Base-by-base conservation (phyloP, 2,888 invertebrate genomes). In the Drosophila phalerata region DNA sequence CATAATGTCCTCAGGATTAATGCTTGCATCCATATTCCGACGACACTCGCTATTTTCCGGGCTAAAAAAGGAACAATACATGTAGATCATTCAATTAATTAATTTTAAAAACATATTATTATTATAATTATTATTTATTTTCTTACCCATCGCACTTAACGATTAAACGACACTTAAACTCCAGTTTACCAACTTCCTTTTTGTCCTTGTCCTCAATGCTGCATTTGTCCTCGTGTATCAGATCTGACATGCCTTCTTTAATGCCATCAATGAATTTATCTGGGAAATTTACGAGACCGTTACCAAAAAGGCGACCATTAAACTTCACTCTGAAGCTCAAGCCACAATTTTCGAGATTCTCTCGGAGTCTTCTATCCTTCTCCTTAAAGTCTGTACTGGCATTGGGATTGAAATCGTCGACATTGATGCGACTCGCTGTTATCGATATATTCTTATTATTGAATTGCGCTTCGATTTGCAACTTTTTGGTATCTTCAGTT, bases 381-480 rank as follows among this genome's bases (percentile, higher is more conserved):
- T 25, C 22, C 1, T 19, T 25, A 8, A 43, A 43, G n/a, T 43
- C 5, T 6, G 22, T 43, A 8, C 43, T 25, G 22, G 43, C 43
- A n/a, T 43, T 43, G 22, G 15, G 15, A 13, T 57, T 37, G 19
- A 91, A 91, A 9, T 91, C 91, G 2, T 53, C 62, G 5, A 85
- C 78, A 75, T 91, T 89, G 1, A 91, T 88, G 8, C 88, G 87
- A 51, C 85, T 90, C 0, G 79, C 57, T 19, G 85, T 87, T 28
- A 91, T 84, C 0, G 56, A 42, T 1, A 91, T 40, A 1, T 63
- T 43, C 1, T 52, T 63, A 5, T 68, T 65, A 48, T 87, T 81
- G 10, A 91, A 88, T 3, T 40, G 61, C 0, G 74, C 80, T 3
- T 81, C 81, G 1, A 91, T 77, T 6, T 62, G 10, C 4, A 91